Evolutionary conservation across 2,113 vertebrate genomes (phyloP).

Genomic region (Pleuronectes platessa): DNA sequence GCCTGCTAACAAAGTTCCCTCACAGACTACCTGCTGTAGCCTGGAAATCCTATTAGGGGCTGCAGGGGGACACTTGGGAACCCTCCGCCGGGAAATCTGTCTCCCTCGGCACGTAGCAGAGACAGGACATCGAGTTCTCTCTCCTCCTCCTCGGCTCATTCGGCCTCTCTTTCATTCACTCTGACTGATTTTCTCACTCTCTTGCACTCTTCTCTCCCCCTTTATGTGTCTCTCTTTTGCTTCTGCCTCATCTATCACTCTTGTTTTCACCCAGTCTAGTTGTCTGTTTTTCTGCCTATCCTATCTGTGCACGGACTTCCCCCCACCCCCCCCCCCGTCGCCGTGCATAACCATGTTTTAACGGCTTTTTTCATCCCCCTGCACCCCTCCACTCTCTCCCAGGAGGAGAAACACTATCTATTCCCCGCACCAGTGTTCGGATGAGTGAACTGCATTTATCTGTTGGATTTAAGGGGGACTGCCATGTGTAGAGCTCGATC

Average conservation of each 20-base stretch:
- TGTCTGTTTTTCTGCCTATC: slow-evolving; percentile 54
- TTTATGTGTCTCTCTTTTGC: slow-evolving; percentile 60
- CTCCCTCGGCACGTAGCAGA: slow-evolving; percentile 65
- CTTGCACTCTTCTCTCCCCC: slow-evolving; percentile 52
- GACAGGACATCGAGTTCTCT: slow-evolving; percentile 68
- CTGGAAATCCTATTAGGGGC: slow-evolving; percentile 79
- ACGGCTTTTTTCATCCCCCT: slow-evolving; percentile 33
- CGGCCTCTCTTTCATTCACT: slow-evolving; percentile 68
- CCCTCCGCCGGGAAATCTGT: slow-evolving; percentile 71
- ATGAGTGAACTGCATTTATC: slow-evolving; percentile 58
- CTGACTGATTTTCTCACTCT: slow-evolving; percentile 66
- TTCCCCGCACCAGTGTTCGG: slow-evolving; percentile 43
- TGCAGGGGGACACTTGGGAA: slow-evolving; percentile 67
- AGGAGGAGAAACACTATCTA: slow-evolving; percentile 52
- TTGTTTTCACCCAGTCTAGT: slow-evolving; percentile 56
- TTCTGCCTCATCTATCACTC: slow-evolving; percentile 71
- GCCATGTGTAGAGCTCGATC: slow-evolving; percentile 36
- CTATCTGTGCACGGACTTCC: slow-evolving; percentile 53
- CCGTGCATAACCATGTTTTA: slow-evolving; percentile 47
- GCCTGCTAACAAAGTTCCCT: slow-evolving; percentile 71
- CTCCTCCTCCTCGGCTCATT: slow-evolving; percentile 57
- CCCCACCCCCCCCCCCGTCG: slow-evolving; percentile 11
- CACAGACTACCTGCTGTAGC: slow-evolving; percentile 78
- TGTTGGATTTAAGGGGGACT: slow-evolving; percentile 54
- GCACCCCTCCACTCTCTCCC: slow-evolving; percentile 10